Evolutionary conservation across 92 coral and sea anemone species (phyloP), one percentile per base, ranked within the genome.

Genomic region (Pocillopora meandrina): DNA sequence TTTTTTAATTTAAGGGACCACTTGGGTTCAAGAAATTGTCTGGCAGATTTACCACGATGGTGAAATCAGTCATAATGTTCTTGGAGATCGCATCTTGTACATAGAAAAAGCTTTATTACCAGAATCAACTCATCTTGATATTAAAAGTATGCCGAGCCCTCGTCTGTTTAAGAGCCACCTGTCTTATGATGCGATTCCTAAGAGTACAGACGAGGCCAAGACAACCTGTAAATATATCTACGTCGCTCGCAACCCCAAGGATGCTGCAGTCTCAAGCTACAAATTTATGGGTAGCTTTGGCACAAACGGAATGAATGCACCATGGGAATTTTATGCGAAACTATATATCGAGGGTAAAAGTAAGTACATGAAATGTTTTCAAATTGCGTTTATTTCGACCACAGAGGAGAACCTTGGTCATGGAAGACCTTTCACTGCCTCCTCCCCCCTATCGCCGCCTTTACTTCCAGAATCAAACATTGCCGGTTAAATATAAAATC

Each of bases 11-110:
- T 47, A 1, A 76, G 91, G 91, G 15, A 88, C 91, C 17, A 88
- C 91, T 2, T 88, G 91, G 91, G 75, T 72, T 17, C 66, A 71
- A 26, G 91, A 88, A 65, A 84, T 88, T 56, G 70, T 84, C 26
- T 88, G 88, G 88, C 91, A 88, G 77, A 83, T 83, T 65, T 88
- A 65, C 81, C 76, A 83, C 76, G 59, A 84, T 61, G 91, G 91
- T 1, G 58, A 19, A 60, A 60, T 78, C 17, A 72, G 84, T 34
- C 71, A 76, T 12, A 78, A 80, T 20, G 36, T 76, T 17, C 62
- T 84, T 20, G 79, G 73, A 62, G 61, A 76, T 35, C 85, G 91
- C 4, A 21, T 78, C 17, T 88, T 84, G 34, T 77, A 59, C 49
- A 33, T 88, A 56, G 88, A 83, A 61, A 59, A 58, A 26, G 66